phyloP scores from a whole-genome alignment of 2,888 invertebrate genomes.

The Drosophila paramelanica region DNA sequence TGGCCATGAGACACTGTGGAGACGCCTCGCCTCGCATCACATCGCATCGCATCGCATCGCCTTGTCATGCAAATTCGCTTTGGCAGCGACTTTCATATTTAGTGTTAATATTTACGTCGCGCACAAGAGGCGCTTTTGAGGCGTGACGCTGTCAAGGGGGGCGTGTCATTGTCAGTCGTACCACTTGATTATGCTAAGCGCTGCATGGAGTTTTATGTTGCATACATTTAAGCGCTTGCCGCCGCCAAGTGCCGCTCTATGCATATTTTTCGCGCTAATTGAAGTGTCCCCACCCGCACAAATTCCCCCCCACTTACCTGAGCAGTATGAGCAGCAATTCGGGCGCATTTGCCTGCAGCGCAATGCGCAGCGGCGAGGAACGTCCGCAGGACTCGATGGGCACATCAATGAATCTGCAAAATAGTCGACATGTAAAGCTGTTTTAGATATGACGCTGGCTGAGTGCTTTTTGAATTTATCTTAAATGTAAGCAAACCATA shows the following conservation, averaged over 20 bases:
- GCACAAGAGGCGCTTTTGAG: slow-evolving; percentile 23
- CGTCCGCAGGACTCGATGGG: slow-evolving; percentile 93
- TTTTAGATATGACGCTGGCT: slow-evolving; percentile 4
- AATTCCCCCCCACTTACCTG: slow-evolving; percentile 75
- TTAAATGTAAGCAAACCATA: slow-evolving; percentile 16
- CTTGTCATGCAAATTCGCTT: slow-evolving; percentile 79
- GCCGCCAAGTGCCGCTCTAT: slow-evolving; percentile 63
- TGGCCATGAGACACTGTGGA: slow-evolving; percentile 77
- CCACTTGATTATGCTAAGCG: slow-evolving; percentile 78
- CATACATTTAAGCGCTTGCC: slow-evolving; percentile 55
- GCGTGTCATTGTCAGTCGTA: slow-evolving; percentile 46
- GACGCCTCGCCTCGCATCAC: slow-evolving; percentile 43
- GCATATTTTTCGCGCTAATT: slow-evolving; percentile 70
- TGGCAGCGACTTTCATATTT: slow-evolving; percentile 77
- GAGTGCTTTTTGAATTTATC: slow-evolving; percentile 9
- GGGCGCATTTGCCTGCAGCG: slow-evolving; percentile 90
- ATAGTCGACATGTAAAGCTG: slow-evolving; percentile 12
- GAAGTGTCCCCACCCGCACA: slow-evolving; percentile 48
- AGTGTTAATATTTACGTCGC: slow-evolving; percentile 70
- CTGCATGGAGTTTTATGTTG: slow-evolving; percentile 62
- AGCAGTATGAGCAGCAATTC: slow-evolving; percentile 91
- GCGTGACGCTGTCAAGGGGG: slow-evolving; percentile 16
- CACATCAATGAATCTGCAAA: slow-evolving; percentile 89
- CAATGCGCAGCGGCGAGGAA: slow-evolving; percentile 90
- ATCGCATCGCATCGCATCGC: slow-evolving; percentile 30